These are phyloP conservation scores for Brachystomella parvula DNA, from an alignment of 1,140 invertebrate genomes.

Conservation along the genomic window DNA sequence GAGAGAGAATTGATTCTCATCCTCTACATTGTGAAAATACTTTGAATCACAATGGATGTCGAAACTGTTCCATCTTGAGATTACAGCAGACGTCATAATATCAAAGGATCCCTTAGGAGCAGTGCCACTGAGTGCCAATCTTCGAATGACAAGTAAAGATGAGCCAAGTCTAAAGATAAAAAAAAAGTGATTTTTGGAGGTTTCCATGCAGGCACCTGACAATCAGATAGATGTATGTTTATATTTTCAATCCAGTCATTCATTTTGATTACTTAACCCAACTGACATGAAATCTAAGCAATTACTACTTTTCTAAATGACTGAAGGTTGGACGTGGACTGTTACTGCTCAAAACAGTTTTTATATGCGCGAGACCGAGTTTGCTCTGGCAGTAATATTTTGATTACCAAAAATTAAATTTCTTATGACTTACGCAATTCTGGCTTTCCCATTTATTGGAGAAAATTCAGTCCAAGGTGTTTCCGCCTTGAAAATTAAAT, in stretches of 20 bases:
- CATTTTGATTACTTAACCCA: too few relatives aligned
- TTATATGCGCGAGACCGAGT: too few relatives aligned
- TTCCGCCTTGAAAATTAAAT: conserved; percentile 15
- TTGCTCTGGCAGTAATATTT: too few relatives aligned
- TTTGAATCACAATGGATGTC: conserved; percentile 22
- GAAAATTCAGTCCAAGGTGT: conserved; percentile 15
- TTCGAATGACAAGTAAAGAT: conserved; percentile 21
- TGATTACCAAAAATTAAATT: background rate
- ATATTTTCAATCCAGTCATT: too few relatives aligned
- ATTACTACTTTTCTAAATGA: too few relatives aligned
- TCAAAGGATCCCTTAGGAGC: conserved; percentile 25
- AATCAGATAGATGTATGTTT: too few relatives aligned
- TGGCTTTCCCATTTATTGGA: conserved; percentile 11
- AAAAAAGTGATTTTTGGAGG: background rate
- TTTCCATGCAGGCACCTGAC: background rate
- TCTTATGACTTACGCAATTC: background rate
- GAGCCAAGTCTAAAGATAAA: conserved; percentile 19
- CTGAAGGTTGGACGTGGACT: too few relatives aligned
- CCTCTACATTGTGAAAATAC: background rate
- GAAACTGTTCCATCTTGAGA: conserved; percentile 31
- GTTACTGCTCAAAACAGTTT: too few relatives aligned
- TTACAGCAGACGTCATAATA: conserved; percentile 19
- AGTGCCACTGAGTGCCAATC: conserved; percentile 19
- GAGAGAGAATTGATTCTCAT: conserved; percentile 7
- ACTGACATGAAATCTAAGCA: too few relatives aligned